Conservation (phyloP, 2,888 invertebrate genomes). For the Megamerina dolium region DNA sequence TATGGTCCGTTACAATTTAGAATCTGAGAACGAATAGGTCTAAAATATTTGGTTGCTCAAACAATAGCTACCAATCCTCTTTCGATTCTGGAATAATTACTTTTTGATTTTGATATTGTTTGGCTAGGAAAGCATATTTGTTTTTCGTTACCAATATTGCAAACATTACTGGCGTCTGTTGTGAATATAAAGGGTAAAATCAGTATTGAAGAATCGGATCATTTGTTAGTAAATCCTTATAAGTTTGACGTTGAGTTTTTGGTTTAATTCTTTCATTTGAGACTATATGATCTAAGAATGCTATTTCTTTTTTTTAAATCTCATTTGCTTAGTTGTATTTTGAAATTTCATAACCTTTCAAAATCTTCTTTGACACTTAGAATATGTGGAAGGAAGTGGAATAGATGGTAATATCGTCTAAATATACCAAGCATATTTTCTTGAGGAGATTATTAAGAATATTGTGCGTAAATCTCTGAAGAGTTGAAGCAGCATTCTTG, state of each 20-base stretch:
- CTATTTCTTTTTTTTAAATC: neutral
- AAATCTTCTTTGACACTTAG: too few relatives aligned
- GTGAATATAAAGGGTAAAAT: neutral
- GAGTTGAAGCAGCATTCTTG: neutral
- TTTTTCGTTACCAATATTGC: neutral
- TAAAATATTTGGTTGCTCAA: too few relatives aligned
- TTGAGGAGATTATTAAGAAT: neutral
- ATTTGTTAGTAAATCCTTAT: neutral
- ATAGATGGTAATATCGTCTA: neutral
- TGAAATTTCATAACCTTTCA: too few relatives aligned
- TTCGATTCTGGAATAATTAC: neutral
- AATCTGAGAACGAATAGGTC: slow-evolving; percentile 38
- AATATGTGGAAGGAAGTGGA: neutral
- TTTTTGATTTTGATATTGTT: neutral
- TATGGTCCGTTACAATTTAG: slow-evolving; percentile 42
- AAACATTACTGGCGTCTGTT: neutral
- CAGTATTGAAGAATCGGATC: neutral
- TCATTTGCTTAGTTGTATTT: neutral
- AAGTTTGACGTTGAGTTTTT: neutral
- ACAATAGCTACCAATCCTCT: neutral
- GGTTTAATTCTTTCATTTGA: too few relatives aligned
- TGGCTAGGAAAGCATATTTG: neutral
- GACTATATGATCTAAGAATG: neutral
- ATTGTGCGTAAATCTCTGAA: too few relatives aligned
- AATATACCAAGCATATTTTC: neutral